Base-by-base conservation (phyloP, 2,888 invertebrate species). In the Amblyteles armatorius region DNA sequence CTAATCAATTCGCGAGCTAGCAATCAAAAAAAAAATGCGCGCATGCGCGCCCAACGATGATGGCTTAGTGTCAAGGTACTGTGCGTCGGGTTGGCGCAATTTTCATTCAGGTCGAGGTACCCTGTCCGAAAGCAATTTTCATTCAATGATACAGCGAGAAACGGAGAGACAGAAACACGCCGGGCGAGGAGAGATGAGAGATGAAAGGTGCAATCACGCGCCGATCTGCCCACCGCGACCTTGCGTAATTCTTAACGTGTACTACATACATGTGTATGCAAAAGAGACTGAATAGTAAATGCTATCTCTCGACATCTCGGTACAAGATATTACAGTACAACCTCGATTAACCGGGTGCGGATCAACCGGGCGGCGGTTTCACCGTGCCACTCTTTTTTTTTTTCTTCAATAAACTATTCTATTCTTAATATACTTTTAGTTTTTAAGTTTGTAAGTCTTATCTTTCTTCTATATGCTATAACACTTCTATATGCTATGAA, bases 121-220 rank as follows among this genome's bases (percentile, higher is more conserved):
- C 74, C 26, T 2, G 33, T 52, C 19, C 4, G 57, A 57, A 50
- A 68, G 79, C 74, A 83, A 83, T 83, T 74, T 83, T 83, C 83
- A 79, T 79, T 83, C 60, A 83, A 83, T 83, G 83, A 79, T 83
- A 83, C 79, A 73, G 74, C 82, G 52, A 63, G 26, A 52, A 44
- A 71, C 48, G 16, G 44, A 69, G 40, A 78, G 60, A 73, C 22
- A 74, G 68, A 74, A 83, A 73, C 69, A 63, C 60, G 76, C 16
- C 69, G 33, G n/a, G 33, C 16, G 48, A 9, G 68, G 22, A 68
- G n/a, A 67, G 48, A 29, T 16, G 48, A 52, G 52, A 69, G 79
- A 65, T 68, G 74, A 79, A 63, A 76, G 68, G 44, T 74, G 63
- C 71, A 79, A 74, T 79, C 71, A 78, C 63, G 33, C 65, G 52